A percentile compares a stretch with the other conserved stretches of the same genome.
phyloP scores from a whole-genome alignment of 2,113 vertebrate genomes.

The Hyaena hyaena region DNA sequence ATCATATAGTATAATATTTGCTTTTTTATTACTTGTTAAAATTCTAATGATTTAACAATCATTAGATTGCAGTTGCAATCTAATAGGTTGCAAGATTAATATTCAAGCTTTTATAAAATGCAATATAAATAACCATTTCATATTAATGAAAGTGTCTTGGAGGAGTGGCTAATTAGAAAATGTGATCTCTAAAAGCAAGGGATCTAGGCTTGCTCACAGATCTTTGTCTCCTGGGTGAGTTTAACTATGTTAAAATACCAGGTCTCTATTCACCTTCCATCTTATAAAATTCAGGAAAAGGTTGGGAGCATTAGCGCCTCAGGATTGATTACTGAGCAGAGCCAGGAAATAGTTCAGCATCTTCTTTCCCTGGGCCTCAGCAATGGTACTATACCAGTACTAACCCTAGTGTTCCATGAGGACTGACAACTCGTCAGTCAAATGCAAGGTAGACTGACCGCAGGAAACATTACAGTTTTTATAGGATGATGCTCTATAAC shows the following conservation, averaged over 20 bases:
- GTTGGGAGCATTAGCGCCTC: not conserved
- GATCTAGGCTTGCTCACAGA: not conserved
- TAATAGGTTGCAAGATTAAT: not conserved
- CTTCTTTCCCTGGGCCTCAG: not conserved
- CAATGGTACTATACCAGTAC: not conserved
- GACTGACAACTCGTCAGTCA: not conserved
- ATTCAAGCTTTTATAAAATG: slow-evolving; percentile 14
- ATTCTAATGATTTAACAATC: not conserved
- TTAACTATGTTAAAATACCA: slow-evolving; percentile 1
- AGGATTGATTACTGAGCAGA: not conserved
- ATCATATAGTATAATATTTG: not conserved
- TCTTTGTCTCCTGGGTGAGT: not conserved
- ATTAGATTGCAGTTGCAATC: no score
- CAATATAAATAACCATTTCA: not conserved
- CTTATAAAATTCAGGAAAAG: not conserved
- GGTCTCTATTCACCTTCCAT: not conserved
- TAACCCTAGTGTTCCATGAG: not conserved
- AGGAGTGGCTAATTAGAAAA: not conserved
- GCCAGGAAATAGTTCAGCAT: not conserved
- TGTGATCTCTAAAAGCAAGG: not conserved
- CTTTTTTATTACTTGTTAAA: not conserved
- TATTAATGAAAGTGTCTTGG: not conserved
- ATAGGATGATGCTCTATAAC: not conserved
- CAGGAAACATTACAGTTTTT: slow-evolving; percentile 10
- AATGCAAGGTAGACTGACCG: not conserved